Conservation (phyloP, 2,888 invertebrate species). For the Opisthograptis luteolata region DNA sequence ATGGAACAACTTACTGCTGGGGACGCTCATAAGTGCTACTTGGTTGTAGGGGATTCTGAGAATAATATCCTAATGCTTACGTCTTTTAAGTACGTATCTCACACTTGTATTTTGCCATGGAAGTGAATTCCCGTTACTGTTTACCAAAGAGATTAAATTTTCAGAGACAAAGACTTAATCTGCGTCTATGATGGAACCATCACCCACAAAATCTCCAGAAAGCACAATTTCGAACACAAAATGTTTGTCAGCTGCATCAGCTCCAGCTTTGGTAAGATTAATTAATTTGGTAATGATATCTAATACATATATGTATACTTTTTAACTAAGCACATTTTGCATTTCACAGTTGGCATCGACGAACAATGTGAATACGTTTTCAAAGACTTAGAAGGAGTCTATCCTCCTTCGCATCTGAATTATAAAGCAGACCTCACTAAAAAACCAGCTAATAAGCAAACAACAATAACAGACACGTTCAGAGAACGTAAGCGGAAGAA, state of each 20-base stretch:
- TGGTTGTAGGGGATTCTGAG: constrained; percentile 87
- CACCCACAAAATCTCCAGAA: constrained; percentile 67
- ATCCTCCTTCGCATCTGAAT: background rate
- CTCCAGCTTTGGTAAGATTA: constrained; percentile 81
- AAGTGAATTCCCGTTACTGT: too few relatives aligned
- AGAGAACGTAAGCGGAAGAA: constrained; percentile 66
- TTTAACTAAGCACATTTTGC: background rate
- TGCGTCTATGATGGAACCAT: constrained; percentile 72
- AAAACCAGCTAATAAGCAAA: constrained; percentile 42
- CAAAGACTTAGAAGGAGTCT: constrained; percentile 48
- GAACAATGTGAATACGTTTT: constrained; percentile 64
- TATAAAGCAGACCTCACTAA: constrained; percentile 4
- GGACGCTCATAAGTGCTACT: constrained; percentile 77
- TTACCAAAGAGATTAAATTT: constrained; percentile 43
- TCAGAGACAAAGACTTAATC: constrained; percentile 69
- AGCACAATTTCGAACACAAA: constrained; percentile 65
- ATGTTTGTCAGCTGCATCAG: constrained; percentile 84
- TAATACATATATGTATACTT: background rate
- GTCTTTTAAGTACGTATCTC: constrained; percentile 78
- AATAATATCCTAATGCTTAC: constrained; percentile 85
- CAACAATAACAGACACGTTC: constrained; percentile 52
- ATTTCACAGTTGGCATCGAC: constrained; percentile 82
- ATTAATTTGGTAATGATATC: too few relatives aligned
- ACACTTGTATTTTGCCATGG: constrained; percentile 11
- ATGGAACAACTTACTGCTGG: constrained; percentile 75